Conservation (phyloP, 2,888 invertebrate species). For the Eubasilissa splendida region DNA sequence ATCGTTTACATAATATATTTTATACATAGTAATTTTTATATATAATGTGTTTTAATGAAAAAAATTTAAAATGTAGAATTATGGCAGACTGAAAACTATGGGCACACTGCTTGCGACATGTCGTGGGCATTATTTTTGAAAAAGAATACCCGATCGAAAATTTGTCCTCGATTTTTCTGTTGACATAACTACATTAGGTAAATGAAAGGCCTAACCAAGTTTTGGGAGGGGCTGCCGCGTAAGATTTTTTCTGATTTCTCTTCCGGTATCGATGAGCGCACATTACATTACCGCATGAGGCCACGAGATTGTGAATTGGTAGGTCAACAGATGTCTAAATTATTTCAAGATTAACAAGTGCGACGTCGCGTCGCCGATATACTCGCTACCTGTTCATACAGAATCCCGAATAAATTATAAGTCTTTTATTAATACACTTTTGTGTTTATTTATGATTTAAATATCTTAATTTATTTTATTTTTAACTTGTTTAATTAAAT, state of each 20-base stretch:
- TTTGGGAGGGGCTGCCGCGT: slow-evolving; percentile 37
- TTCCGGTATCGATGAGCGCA: slow-evolving; percentile 56
- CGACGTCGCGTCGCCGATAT: no score
- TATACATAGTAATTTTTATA: background rate
- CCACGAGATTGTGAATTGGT: slow-evolving; percentile 22
- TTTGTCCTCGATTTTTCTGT: slow-evolving; percentile 21
- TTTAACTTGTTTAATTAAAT: no score
- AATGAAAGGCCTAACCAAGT: slow-evolving; percentile 32
- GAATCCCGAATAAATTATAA: no score
- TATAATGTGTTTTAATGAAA: background rate
- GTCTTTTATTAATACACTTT: no score
- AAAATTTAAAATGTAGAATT: background rate
- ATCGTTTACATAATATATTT: background rate
- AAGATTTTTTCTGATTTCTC: slow-evolving; percentile 57
- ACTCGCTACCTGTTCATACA: no score
- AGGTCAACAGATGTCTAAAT: slow-evolving; percentile 21
- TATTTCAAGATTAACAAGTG: background rate
- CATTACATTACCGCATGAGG: slow-evolving; percentile 43
- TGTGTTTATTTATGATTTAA: no score
- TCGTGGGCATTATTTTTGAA: background rate
- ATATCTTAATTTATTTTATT: no score
- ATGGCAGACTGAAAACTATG: no score
- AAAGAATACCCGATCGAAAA: slow-evolving; percentile 16
- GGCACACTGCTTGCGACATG: background rate
- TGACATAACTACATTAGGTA: slow-evolving; percentile 42